phyloP scores from a whole-genome alignment of 2,113 vertebrate species.

The Choloepus hoffmanni region DNA sequence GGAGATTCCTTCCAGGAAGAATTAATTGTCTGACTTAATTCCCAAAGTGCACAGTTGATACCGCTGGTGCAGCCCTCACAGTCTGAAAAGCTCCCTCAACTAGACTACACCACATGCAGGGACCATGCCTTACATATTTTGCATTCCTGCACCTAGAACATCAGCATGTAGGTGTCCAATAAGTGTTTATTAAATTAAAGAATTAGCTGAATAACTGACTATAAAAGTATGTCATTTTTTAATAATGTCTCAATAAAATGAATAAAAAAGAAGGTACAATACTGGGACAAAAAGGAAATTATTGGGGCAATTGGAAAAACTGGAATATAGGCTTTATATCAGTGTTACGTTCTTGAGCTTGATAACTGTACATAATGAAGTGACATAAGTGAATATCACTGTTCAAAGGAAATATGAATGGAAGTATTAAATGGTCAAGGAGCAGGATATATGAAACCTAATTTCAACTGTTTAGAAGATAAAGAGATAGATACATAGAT shows the following conservation, averaged over 20 bases:
- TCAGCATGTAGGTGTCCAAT: not conserved
- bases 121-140: not conserved
- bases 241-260: not conserved
- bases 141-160: not conserved
- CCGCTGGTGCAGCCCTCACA: not conserved
- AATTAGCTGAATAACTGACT: constrained; percentile 2
- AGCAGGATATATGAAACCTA: no score
- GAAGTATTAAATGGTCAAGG: no score
- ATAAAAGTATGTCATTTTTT: not conserved
- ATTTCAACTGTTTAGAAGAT: no score
- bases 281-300: no score
- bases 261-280: not conserved
- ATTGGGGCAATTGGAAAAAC: no score
- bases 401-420: no score
- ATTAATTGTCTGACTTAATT: not conserved
- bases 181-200: not conserved
- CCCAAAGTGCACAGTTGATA: not conserved
- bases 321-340: no score
- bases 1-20: not conserved
- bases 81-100: not conserved
- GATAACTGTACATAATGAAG: no score
- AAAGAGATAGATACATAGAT: no score
- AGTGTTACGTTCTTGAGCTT: no score
- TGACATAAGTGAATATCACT: no score
- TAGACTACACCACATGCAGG: not conserved